A percentile compares a stretch with the other conserved stretches of the same genome.
These are phyloP conservation scores for Heliangelus exortis DNA, from an alignment of 2,797 vertebrate genomes.

Conservation along the genomic window DNA sequence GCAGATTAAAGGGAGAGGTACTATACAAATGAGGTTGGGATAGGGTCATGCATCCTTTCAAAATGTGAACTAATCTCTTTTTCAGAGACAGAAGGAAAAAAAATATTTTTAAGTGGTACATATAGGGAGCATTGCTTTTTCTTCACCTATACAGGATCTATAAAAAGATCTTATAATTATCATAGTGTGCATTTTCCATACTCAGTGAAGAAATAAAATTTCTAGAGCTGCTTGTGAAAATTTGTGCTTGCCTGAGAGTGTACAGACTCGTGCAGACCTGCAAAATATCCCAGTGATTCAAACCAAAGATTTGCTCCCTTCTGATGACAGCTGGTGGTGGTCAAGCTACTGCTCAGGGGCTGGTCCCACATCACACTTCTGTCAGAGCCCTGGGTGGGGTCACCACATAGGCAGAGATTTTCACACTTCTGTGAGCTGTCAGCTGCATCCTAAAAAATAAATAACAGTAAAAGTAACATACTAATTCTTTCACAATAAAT, in stretches of 20 bases:
- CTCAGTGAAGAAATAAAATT: not conserved
- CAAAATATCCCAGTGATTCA: not conserved
- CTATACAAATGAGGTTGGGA: not conserved
- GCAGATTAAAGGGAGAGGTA: not conserved
- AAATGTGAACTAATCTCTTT: not conserved
- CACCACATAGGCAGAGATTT: not conserved
- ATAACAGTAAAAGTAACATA: not conserved
- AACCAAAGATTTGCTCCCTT: not conserved
- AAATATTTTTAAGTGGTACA: not conserved
- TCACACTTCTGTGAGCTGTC: not conserved
- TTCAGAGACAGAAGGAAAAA: not conserved
- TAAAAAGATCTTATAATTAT: not conserved
- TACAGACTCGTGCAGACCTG: not conserved
- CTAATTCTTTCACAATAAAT: not conserved
- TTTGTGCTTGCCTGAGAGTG: not conserved
- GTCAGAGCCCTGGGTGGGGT: not conserved
- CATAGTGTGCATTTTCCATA: not conserved
- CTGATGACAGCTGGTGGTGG: not conserved
- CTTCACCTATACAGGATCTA: not conserved
- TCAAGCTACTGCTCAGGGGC: not conserved
- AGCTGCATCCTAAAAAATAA: not conserved
- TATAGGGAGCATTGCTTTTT: not conserved
- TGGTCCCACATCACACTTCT: not conserved
- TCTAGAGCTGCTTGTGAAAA: not conserved
- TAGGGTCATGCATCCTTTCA: fast-evolving